A percentile compares a stretch with the other conserved stretches of the same genome.
phyloP scores from a whole-genome alignment of 2,113 vertebrate species.

The Geococcyx californianus region DNA sequence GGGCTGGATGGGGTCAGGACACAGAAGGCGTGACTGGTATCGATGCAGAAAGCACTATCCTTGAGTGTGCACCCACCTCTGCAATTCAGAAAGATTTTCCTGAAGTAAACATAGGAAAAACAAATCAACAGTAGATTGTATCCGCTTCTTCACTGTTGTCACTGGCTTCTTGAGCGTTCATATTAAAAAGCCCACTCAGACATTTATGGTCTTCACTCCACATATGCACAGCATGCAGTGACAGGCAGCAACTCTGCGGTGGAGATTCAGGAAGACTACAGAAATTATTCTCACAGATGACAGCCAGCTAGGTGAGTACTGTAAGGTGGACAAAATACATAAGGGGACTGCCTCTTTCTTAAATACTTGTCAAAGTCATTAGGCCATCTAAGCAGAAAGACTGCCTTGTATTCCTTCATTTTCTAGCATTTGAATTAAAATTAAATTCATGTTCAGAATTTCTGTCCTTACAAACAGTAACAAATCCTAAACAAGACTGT shows the following conservation, averaged over 20 bases:
- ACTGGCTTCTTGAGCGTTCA: not conserved
- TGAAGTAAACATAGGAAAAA: not conserved
- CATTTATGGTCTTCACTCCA: not conserved
- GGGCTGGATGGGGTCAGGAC: accelerated
- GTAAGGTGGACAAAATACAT: not conserved
- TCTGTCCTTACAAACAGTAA: not conserved
- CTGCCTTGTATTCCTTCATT: not conserved
- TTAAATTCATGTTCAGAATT: not conserved
- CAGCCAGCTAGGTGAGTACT: not conserved
- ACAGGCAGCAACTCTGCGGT: not conserved
- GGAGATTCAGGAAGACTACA: not conserved
- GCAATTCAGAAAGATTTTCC: not conserved
- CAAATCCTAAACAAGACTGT: not conserved
- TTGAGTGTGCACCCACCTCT: not conserved
- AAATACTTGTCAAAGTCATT: not conserved
- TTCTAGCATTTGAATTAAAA: not conserved
- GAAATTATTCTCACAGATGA: not conserved
- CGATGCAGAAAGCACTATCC: not conserved
- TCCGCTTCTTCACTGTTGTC: not conserved
- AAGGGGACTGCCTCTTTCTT: not conserved
- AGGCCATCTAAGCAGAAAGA: not conserved
- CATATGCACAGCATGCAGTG: accelerated
- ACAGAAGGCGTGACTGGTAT: not conserved
- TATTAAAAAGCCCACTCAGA: not conserved
- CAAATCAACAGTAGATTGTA: not conserved